These are phyloP conservation scores for Hesperia comma DNA, from an alignment of 2,888 invertebrate genomes.

Conservation along the genomic window DNA sequence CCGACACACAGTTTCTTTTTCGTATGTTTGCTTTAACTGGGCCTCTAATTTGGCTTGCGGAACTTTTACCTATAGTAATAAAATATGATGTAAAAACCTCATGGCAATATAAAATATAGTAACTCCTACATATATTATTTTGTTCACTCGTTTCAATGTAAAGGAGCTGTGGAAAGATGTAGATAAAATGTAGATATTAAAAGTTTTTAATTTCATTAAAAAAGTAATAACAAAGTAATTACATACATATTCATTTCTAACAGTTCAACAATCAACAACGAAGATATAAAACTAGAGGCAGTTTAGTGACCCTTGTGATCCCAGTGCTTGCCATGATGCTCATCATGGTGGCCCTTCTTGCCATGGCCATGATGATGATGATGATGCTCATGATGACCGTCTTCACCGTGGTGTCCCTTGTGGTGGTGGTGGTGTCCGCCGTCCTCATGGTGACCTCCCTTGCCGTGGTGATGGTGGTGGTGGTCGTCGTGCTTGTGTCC, in stretches of 20 bases:
- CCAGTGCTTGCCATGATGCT: constrained; percentile 92
- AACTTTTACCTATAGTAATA: constrained; percentile 27
- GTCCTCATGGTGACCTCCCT: constrained; percentile 90
- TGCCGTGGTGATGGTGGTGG: constrained; percentile 90
- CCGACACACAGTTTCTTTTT: constrained; percentile 32
- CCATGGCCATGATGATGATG: constrained; percentile 88
- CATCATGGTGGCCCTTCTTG: constrained; percentile 91
- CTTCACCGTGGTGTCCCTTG: constrained; percentile 90
- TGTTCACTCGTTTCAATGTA: not conserved
- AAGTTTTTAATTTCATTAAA: constrained; percentile 35
- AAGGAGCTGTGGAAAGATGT: not conserved
- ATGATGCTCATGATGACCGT: constrained; percentile 90
- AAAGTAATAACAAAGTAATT: constrained; percentile 61
- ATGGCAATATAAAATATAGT: constrained; percentile 22
- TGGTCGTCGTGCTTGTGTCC: constrained; percentile 90
- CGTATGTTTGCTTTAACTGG: constrained; percentile 34
- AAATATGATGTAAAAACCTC: constrained; percentile 23
- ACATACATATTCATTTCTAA: constrained; percentile 52
- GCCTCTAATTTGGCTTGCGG: constrained; percentile 25
- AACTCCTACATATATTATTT: not conserved
- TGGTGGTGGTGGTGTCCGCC: constrained; percentile 91
- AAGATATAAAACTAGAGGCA: constrained; percentile 6
- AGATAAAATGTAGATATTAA: not conserved
- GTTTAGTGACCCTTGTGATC: constrained; percentile 83
- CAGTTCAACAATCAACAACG: constrained; percentile 64